Conservation (phyloP, 2,797 vertebrate genomes). For the Neostethus bicornis region DNA sequence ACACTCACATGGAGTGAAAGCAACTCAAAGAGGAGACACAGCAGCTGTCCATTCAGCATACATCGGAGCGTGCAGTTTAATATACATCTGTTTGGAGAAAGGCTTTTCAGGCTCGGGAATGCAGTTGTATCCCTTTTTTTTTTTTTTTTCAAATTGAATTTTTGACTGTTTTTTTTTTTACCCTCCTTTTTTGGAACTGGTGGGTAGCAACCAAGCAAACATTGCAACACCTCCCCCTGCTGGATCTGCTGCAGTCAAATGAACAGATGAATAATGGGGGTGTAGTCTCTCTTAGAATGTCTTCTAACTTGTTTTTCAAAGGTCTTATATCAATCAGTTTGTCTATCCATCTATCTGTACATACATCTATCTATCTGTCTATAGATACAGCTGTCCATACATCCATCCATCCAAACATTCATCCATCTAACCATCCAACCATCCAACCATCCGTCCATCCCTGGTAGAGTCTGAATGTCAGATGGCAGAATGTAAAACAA, state of each 20-base stretch:
- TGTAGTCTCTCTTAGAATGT: conserved; percentile 21
- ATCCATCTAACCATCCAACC: conserved; percentile 12
- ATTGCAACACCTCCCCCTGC: conserved; percentile 90
- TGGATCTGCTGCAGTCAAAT: conserved; percentile 79
- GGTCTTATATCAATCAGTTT: too few relatives aligned
- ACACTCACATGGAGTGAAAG: neutral
- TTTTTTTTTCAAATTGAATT: conserved; percentile 10
- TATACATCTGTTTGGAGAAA: neutral
- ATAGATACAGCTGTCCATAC: too few relatives aligned
- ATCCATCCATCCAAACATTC: neutral
- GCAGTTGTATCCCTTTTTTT: conserved; percentile 2
- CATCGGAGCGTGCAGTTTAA: conserved; percentile 9
- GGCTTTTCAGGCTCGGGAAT: neutral
- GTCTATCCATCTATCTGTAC: neutral
- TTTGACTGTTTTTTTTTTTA: conserved; percentile 23
- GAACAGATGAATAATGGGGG: conserved; percentile 71
- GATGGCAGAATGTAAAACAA: conserved; percentile 40
- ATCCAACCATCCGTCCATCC: too few relatives aligned
- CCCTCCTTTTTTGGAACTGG: conserved; percentile 29
- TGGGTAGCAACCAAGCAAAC: conserved; percentile 64
- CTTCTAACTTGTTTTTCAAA: conserved; percentile 4
- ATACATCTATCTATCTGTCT: conserved; percentile 9
- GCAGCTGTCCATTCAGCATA: neutral
- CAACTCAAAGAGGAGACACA: neutral
- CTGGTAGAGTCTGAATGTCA: conserved; percentile 15